phyloP scores from a whole-genome alignment of 2,797 vertebrate species.

The Etheostoma nigrum region DNA sequence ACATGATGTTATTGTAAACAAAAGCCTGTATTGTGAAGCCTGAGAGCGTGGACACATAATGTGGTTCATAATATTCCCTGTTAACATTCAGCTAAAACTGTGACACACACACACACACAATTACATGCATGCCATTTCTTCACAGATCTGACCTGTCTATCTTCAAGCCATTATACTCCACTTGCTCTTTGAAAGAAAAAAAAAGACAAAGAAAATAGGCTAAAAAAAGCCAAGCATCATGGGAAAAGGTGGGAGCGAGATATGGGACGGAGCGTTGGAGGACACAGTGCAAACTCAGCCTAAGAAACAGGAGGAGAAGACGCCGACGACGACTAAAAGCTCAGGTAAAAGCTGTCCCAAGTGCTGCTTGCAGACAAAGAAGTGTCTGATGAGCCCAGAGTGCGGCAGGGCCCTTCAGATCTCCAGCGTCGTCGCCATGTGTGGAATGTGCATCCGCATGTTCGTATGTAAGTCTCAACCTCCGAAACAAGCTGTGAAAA shows the following conservation, averaged over 20 bases:
- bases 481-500: not conserved
- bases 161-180: not conserved
- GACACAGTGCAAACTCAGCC: conserved; percentile 69
- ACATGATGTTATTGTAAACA: conserved; percentile 20
- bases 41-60: not conserved
- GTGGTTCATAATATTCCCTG: not conserved
- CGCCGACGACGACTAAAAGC: not conserved
- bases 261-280: conserved; percentile 58
- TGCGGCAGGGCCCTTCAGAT: conserved; percentile 78
- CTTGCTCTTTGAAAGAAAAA: not conserved
- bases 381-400: conserved; percentile 81
- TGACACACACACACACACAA: not conserved
- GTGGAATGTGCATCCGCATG: conserved; percentile 76
- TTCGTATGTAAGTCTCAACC: conserved; percentile 72
- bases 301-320: not conserved
- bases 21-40: conserved; percentile 30
- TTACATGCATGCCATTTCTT: conserved; percentile 1
- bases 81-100: conserved; percentile 4
- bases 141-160: conserved; percentile 33
- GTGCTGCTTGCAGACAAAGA: conserved; percentile 71
- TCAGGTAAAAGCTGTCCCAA: conserved; percentile 56
- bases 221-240: conserved; percentile 37
- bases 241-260: conserved; percentile 61
- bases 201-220: too few relatives aligned
- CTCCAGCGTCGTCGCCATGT: conserved; percentile 70